These are phyloP conservation scores for Agelas oroides DNA, from an alignment of 37 sponge, comb jelly and placozoan species.

Conservation along the genomic window DNA sequence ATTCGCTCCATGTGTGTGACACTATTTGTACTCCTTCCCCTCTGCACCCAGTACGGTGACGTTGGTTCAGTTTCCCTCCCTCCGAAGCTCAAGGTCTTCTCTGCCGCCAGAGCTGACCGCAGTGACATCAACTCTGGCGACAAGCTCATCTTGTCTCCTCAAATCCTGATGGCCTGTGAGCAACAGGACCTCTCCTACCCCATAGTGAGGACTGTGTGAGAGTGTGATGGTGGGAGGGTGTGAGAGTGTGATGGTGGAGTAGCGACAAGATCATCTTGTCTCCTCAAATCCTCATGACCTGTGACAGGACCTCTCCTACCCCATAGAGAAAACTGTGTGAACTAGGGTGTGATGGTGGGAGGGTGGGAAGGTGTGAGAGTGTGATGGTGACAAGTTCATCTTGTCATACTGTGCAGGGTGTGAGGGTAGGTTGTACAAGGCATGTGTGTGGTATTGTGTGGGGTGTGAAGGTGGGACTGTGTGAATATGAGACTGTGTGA, in stretches of 20 bases:
- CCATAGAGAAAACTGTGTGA: conserved; percentile 27
- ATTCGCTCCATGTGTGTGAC: too few species aligned
- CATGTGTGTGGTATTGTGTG: too few species aligned
- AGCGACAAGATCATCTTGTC: too few species aligned
- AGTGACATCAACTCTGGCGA: conserved; percentile 61
- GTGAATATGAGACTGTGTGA: too few species aligned
- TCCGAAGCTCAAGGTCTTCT: conserved; percentile 20
- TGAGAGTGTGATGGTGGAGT: neutral
- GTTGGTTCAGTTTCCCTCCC: conserved; percentile 32
- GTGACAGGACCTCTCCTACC: conserved; percentile 73
- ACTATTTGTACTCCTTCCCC: neutral
- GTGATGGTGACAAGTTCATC: too few species aligned
- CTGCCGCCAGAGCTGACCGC: conserved; percentile 37
- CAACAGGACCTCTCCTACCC: conserved; percentile 71
- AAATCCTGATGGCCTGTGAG: conserved; percentile 69
- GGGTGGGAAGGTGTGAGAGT: neutral
- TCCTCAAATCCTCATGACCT: neutral
- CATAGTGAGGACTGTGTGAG: conserved; percentile 19
- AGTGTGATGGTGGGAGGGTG: too few species aligned
- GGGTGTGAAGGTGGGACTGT: too few species aligned
- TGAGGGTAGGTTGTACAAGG: too few species aligned
- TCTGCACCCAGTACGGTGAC: conserved; percentile 5
- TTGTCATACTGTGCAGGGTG: too few species aligned
- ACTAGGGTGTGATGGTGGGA: too few species aligned
- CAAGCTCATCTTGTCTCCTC: conserved; percentile 73